These are phyloP conservation scores for Umimayanthus kanabou DNA, from an alignment of 92 coral and sea anemone genomes.

Conservation along the genomic window DNA sequence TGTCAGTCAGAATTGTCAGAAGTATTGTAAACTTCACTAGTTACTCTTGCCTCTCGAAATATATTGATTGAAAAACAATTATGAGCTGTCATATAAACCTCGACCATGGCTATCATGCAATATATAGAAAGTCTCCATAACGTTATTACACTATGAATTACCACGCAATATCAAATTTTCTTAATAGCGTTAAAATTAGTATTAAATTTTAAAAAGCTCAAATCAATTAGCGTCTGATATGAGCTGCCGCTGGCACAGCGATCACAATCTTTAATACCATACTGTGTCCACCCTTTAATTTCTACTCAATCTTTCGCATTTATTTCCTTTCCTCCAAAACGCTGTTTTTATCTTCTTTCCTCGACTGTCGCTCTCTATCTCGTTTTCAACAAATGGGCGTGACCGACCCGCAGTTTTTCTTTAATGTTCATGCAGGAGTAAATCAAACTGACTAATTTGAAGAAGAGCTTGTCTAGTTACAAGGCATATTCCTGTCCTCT, in stretches of 20 bases:
- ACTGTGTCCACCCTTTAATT: neutral
- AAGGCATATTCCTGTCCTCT: too few species aligned
- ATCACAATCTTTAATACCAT: neutral
- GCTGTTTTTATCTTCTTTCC: neutral
- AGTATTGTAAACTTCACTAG: too few species aligned
- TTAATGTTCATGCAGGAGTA: constrained; percentile 84
- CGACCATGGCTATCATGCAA: too few species aligned
- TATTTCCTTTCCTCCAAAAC: neutral
- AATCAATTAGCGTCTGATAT: neutral
- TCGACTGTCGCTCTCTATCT: neutral
- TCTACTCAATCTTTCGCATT: neutral
- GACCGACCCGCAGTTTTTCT: neutral
- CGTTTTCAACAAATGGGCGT: neutral
- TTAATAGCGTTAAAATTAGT: too few species aligned
- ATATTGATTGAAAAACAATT: too few species aligned
- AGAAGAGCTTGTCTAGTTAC: too few species aligned
- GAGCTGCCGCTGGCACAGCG: neutral
- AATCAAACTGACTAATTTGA: constrained; percentile 29
- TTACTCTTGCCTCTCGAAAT: too few species aligned
- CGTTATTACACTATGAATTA: too few species aligned
- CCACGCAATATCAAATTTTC: too few species aligned
- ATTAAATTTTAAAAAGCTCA: neutral
- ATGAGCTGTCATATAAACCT: too few species aligned
- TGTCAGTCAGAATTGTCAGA: too few species aligned
- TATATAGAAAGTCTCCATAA: too few species aligned